A percentile compares a stretch with the other conserved stretches of the same genome.
phyloP scores from a whole-genome alignment of 2,888 invertebrate species.

The Limnephilus lunatus region DNA sequence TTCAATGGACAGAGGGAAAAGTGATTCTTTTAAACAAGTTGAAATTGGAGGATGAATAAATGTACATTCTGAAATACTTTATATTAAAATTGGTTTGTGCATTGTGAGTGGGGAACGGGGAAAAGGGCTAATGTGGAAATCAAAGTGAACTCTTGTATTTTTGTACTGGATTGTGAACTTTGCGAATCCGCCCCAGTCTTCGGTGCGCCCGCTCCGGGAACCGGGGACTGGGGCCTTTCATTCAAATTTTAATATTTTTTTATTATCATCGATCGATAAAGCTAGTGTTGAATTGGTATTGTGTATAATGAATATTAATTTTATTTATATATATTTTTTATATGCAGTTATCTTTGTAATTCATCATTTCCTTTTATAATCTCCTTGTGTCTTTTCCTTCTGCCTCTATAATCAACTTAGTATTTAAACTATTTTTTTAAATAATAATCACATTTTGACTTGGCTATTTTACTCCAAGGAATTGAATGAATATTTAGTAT shows the following conservation, averaged over 20 bases:
- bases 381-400: slow-evolving; percentile 50
- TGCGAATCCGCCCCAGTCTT: slow-evolving; percentile 61
- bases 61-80: slow-evolving; percentile 51
- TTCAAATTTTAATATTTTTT: slow-evolving; percentile 58
- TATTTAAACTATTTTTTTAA: slow-evolving; percentile 25
- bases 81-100: slow-evolving; percentile 52
- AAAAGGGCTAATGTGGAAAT: slow-evolving; percentile 37
- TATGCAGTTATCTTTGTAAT: slow-evolving; percentile 37
- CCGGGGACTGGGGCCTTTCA: slow-evolving; percentile 60
- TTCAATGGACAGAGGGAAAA: slow-evolving; percentile 58
- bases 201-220: neutral
- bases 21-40: slow-evolving; percentile 51
- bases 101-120: neutral
- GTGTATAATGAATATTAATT: slow-evolving; percentile 43
- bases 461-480: slow-evolving; percentile 10
- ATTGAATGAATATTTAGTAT: neutral
- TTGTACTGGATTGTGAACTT: slow-evolving; percentile 62
- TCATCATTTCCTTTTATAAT: slow-evolving; percentile 48
- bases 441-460: slow-evolving; percentile 32
- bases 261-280: slow-evolving; percentile 41
- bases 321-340: slow-evolving; percentile 39
- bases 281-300: slow-evolving; percentile 34
- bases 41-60: slow-evolving; percentile 33
- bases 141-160: slow-evolving; percentile 60
- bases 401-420: slow-evolving; percentile 34